Conservation (phyloP, 2,797 vertebrate species). For the Mus caroli region DNA sequence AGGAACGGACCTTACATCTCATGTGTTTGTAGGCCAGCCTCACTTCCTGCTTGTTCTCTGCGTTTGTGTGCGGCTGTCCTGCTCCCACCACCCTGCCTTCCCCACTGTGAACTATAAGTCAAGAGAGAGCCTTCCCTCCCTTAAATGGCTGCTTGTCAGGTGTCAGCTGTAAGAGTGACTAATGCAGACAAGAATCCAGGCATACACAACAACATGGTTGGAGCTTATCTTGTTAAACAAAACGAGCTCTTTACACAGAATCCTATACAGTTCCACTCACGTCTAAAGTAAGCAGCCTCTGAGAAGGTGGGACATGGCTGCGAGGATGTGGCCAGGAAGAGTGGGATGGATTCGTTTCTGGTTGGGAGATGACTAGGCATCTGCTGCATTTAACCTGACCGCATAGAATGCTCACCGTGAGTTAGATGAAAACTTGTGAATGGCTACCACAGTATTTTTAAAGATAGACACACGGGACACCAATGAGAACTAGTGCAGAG, state of each 20-base stretch:
- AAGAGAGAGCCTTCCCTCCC: not conserved
- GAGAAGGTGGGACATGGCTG: not conserved
- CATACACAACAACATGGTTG: not conserved
- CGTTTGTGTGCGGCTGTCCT: not conserved
- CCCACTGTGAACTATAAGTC: no score
- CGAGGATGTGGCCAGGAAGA: not conserved
- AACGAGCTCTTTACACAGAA: not conserved
- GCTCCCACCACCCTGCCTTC: not conserved
- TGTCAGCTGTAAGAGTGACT: not conserved
- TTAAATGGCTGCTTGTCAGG: not conserved
- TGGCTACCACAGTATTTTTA: not conserved
- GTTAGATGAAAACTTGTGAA: not conserved
- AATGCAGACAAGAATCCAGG: not conserved
- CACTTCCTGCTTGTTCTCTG: not conserved
- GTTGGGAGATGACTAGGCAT: not conserved
- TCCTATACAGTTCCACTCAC: not conserved
- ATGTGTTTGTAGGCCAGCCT: not conserved
- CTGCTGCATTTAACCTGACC: not conserved
- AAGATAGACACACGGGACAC: accelerated
- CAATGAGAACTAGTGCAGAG: not conserved
- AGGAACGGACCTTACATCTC: no score
- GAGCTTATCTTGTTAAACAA: not conserved
- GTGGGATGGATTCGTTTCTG: not conserved
- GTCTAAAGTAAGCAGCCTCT: not conserved
- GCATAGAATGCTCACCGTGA: not conserved